phyloP scores from a whole-genome alignment of 2,797 vertebrate genomes.

The Megaceryle alcyon region DNA sequence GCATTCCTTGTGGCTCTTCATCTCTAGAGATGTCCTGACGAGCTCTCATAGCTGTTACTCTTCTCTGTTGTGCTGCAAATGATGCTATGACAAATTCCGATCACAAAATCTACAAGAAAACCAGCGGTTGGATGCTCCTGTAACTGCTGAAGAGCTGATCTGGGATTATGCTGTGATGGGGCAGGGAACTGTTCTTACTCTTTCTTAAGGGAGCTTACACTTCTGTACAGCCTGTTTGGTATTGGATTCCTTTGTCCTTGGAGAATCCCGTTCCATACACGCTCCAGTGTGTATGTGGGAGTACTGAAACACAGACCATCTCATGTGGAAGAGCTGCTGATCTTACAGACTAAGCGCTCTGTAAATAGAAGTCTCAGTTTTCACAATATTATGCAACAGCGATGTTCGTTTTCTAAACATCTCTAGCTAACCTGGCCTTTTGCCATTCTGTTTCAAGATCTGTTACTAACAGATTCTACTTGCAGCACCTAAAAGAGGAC shows the following conservation, averaged over 20 bases:
- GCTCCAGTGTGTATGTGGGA: background rate
- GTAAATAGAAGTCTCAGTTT: conserved; percentile 58
- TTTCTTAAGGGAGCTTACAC: background rate
- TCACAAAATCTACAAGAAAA: background rate
- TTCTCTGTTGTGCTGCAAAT: background rate
- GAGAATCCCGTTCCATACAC: background rate
- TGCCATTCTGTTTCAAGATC: conserved; percentile 43
- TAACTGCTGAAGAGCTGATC: background rate
- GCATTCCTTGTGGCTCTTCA: background rate
- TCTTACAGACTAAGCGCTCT: background rate
- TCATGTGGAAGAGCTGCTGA: conserved; percentile 11
- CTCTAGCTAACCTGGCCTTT: conserved; percentile 31
- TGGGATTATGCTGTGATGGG: background rate
- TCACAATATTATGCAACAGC: conserved; percentile 37
- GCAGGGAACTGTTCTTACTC: background rate
- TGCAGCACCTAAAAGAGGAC: conserved; percentile 47
- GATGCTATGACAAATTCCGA: background rate
- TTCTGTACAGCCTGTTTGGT: background rate
- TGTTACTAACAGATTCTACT: conserved; percentile 57
- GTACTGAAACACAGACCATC: conserved; percentile 1
- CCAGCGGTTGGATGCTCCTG: background rate
- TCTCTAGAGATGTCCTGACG: background rate
- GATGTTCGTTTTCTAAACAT: conserved; percentile 39
- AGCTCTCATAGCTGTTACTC: background rate
- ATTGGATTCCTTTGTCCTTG: background rate